Conservation (phyloP, 2,797 vertebrate species). For the Malacoraja senta region DNA sequence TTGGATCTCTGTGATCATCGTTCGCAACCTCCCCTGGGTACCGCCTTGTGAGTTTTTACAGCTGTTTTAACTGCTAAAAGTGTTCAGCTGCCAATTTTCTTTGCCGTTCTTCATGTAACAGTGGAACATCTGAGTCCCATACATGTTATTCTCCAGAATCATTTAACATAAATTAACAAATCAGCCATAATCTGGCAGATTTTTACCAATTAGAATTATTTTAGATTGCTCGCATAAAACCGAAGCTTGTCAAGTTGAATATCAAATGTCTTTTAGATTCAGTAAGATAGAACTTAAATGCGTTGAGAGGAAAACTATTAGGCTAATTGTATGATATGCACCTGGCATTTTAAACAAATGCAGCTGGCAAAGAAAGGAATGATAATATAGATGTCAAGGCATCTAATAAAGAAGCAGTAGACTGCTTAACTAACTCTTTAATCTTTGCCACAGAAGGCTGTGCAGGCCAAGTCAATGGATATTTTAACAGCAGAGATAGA, state of each 20-base stretch:
- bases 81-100: not conserved
- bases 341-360: conserved; percentile 1
- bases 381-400: not conserved
- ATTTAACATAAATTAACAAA: not conserved
- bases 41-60: not conserved
- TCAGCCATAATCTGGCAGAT: not conserved
- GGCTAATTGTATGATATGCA: not conserved
- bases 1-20: not conserved
- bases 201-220: not conserved
- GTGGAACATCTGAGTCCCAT: not conserved
- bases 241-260: not conserved
- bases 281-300: not conserved
- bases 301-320: not conserved
- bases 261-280: not conserved
- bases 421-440: not conserved
- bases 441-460: too few relatives aligned
- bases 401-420: not conserved
- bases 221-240: not conserved
- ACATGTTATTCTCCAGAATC: not conserved
- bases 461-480: too few relatives aligned
- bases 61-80: conserved; percentile 14
- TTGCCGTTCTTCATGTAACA: not conserved
- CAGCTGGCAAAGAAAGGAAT: not conserved
- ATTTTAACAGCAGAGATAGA: too few relatives aligned
- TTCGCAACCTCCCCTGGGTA: not conserved